Evolutionary conservation across 2,113 vertebrate genomes (phyloP), one percentile per base, ranked within the genome.

Genomic region (Psilopsiagon aurifrons): DNA sequence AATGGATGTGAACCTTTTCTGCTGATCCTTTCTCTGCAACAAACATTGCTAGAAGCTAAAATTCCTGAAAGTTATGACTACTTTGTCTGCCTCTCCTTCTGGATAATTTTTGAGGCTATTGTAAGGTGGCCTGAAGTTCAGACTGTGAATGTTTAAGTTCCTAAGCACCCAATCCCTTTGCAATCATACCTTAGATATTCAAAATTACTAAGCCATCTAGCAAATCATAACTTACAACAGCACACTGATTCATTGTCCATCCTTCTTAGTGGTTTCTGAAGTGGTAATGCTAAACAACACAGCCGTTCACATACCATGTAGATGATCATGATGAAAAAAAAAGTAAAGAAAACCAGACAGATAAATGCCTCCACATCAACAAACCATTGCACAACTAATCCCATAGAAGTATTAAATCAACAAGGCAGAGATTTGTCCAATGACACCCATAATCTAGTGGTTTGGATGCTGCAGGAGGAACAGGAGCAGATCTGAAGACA

Each of bases 11-110:
- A 95, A 73, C 41, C 31, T 77, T 68, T 87, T 79, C 70, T 37
- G 41, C 51, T 49, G 57, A 68, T 82, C 52, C 66, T 89, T 91
- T 85, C 70, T 44, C 69, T 88, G 73, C 52, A 73, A 81, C 31
- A 86, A 95, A 88, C 29, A 49, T 27, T 90, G 95, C 93, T 67
- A 39, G 79, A 85, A 82, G 94, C 82, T 90, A 90, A 94, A 94
- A 96, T 95, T 95, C 93, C 84, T 91, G 54, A 85, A 92, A 95
- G 44, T 94, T 91, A 91, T 60, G 10, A 91, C 29, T 76, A 27
- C 52, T 76, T 89, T 73, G 33, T 78, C 52, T 91, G 84, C 47
- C 44, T 91, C 35, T 60, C 35, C 60, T 92, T 87, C 71, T 90
- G 76, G 46, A 87, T 77, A 27, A 12, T 79, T 13, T 17, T 13